Evolutionary conservation across 2,113 vertebrate species (phyloP), one percentile per base, ranked within the genome.

Genomic region (Heteronetta atricapilla): DNA sequence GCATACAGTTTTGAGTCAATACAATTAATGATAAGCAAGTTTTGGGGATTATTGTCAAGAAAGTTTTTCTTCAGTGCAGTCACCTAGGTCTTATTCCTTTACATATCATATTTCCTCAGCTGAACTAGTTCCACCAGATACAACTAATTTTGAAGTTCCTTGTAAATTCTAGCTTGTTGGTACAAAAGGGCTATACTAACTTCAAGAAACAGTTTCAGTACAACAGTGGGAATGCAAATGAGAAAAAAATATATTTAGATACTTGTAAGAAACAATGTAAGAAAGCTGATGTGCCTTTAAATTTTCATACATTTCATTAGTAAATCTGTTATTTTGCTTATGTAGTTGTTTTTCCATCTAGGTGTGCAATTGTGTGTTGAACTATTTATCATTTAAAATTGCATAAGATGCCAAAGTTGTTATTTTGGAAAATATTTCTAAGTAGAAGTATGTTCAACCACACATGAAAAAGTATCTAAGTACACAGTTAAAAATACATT

Each of bases 11-110:
- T 11, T 48, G 20, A 78, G 20, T 81, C 23, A 5, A 8, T 23
- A 0, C 4, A 4, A 9, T 74, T 81, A 82, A 29, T 67, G 25
- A 40, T 52, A 76, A 72, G 42, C 8, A 31, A 0, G 0, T 52
- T 86, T 66, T 72, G 63, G 0, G 4, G 5, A 9, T 74, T 81
- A 82, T 29, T 67, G 21, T 50, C 56, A 76, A 68, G 42, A 7
- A 33, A 0, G 0, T 52, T 86, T 69, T 75, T 70, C 38, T 67
- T 80, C 33, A 63, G n/a, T 69, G 60, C 21, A 87, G 11, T 11
- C 21, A 56, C 33, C 10, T 60, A 28, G 52, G 8, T 38, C 7
- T 58, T 72, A 13, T 18, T 74, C 59, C 63, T 82, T 63, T 44
- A 31, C 12, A 25, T 10, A n/a, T 8, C 20, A 2, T 29, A 26